Evolutionary conservation across 2,113 vertebrate species (phyloP), one percentile per base, ranked within the genome.

Genomic region (Condylura cristata): DNA sequence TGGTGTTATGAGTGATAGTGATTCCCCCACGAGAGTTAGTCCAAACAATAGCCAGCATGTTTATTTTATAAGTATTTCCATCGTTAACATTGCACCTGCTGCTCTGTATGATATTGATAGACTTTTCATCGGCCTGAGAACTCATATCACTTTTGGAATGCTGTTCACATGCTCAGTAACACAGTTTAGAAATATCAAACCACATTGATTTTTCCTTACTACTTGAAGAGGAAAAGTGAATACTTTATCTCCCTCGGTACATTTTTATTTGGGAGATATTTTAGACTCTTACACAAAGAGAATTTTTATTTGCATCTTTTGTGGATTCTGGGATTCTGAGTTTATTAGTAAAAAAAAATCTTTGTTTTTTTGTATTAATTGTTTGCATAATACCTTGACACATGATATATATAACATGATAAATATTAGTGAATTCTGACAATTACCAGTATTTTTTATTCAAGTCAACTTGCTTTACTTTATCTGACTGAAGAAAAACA

Each of bases 191-290:
- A 86, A 94, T 94, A 84, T 30, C 46, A 72, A 95, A 34, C 0
- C 0, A 24, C 82, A 92, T 80, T 96, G 95, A 97, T 26, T 95
- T 97, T 96, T 89, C 56, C 46, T 90, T 80, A 8, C 32, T 78
- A 61, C 17, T 96, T 74, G 53, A 81, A 93, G 96, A 93, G 80
- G 96, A 89, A 92, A 95, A 97, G 87, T 93, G 26, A 71, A 79
- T 71, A 74, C 83, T 98, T 97, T 71, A 95, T 97, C 93, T 97
- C 80, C 80, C 95, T 88, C 46, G 94, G 95, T 96, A 58, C 93
- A 91, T 95, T 97, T 97, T 95, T 93, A 96, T 94, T 46, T 96
- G 89, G 58, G 81, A 97, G 60, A 72, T 95, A 90, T 91, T 93
- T 93, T 78, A 91, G 92, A 94, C 83, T 95, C 66, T 96, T 89